Base-by-base conservation (phyloP, 2,888 invertebrate genomes). In the Ophion obscuratus region DNA sequence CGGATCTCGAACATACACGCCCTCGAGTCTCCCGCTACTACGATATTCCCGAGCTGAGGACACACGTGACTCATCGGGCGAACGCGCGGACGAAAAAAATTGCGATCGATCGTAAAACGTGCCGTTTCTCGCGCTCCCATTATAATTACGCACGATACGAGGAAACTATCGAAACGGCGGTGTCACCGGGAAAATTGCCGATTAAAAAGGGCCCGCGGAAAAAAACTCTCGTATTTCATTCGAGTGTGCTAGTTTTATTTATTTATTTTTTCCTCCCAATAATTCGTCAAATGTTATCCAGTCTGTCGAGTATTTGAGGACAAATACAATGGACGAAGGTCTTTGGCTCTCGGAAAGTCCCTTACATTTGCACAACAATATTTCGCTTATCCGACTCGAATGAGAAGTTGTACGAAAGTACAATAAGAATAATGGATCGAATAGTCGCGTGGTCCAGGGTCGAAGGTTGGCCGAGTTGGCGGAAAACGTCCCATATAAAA, bases 81-180 rank as follows among this genome's bases (percentile, higher is more conserved):
- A 53, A 47, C 14, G 76, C 64, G 47, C 74, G 71, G 70, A 71
- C 81, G 91, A 89, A 91, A 91, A 93, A 78, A 91, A 93, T 92
- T 91, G 90, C 92, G 91, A 93, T 93, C 92, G 92, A 93, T 92
- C 91, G 91, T 73, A 79, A 78, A 75, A 85, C 89, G 84, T 77
- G 85, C 68, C 74, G 74, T 68, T 78, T 85, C 81, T 81, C 70
- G 70, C 78, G 71, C 66, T 71, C 82, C 53, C 64, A 75, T 82
- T 85, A 79, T 68, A 78, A 81, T 73, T 53, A 74, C 64, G 66
- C 61, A 77, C 70, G 66, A 59, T 47, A 27, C 44, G 64, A 62
- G 61, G 47, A 78, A 40, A 27, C 68, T 17, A 24, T 31, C 31
- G 27, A 36, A 53, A 53, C 27, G 31, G 24, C 10, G 17, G 17